Base-by-base conservation (phyloP, 2,113 vertebrate species). In the Felis catus region DNA sequence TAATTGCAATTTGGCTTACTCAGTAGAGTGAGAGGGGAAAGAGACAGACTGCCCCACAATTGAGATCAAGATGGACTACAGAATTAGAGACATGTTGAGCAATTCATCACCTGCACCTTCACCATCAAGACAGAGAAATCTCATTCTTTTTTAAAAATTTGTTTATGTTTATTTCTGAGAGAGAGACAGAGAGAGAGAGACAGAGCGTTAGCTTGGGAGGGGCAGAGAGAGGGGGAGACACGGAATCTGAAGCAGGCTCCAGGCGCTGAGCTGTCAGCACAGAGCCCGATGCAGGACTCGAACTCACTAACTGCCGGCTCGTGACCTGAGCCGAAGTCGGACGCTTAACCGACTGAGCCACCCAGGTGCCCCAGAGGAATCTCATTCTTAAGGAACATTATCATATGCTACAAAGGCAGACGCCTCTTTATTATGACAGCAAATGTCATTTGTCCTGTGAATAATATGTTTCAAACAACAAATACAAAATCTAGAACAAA, bases 401-500 rank as follows among this genome's bases (percentile, higher is more conserved):
- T 23, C 29, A 73, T 23, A 3, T 45, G 53, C 39, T 36, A 65
- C 36, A 78, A 29, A 41, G 14, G 31, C 51, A 51, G 36, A 51
- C 5, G 4, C 21, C 1, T 51, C 2, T 29, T 88, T 36, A 68
- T 45, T 45, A 68, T 23, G 21, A 12, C 4, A 70, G 29, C 9
- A 15, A 70, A 53, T 73, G 29, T 4, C n/a, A 66, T 27, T 25
- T 84, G 48, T 7, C 51, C 84, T 87, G 81, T 85, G 71, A 85
- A 95, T 95, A 95, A 23, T 70, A 63, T 12, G 15, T 93, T 91
- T 82, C 48, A 95, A 66, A 73, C 33, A 92, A 76, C 5, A 58
- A 51, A 36, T 58, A 70, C 4, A 23, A 86, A 84, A 58, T 48
- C 27, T 68, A 21, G 65, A 65, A 63, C 0, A 55, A 94, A 81